Base-by-base conservation (phyloP, 2,888 invertebrate species). In the Itoplectis maculator region DNA sequence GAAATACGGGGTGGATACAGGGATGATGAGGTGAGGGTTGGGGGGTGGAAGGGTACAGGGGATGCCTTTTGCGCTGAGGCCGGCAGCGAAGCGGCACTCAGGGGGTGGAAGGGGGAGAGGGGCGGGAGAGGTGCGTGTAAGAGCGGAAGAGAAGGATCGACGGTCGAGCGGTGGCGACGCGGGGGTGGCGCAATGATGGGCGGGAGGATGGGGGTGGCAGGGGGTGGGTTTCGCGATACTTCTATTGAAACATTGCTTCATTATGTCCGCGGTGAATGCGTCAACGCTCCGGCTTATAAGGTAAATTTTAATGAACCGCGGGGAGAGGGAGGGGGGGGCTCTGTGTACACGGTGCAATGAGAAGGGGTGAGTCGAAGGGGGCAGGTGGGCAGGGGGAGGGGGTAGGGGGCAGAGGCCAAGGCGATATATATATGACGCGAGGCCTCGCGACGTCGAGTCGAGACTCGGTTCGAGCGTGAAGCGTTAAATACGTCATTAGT, bases 301-400 rank as follows among this genome's bases (percentile, higher is more conserved):
- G 90, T 89, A 90, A 91, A 92, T 91, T 92, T 92, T 92, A 92
- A 92, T 91, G 92, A 92, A 91, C 89, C 88, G 86, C n/a, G n/a
- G n/a, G n/a, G n/a, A n/a, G n/a, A n/a, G n/a, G n/a, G n/a, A n/a
- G n/a, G n/a, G n/a, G n/a, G n/a, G n/a, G 85, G 82, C 66, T 5
- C 5, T 77, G 49, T 87, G 86, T 87, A 87, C 87, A 88, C 88
- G 85, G 47, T 42, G 47, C 37, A 61, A 35, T 69, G 40, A 59
- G n/a, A 15, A 37, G 1, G 15, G 35, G 15, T 40, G 40, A 5
- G 42, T n/a, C n/a, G n/a, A n/a, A n/a, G n/a, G n/a, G n/a, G n/a
- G n/a, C n/a, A n/a, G n/a, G n/a, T n/a, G n/a, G n/a, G n/a, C n/a
- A 77, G 54, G 49, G 13, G n/a, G 15, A 40, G 40, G 7, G 11